A percentile compares a stretch with the other conserved stretches of the same genome.
Conservation (phyloP, 1,140 invertebrate genomes). For the Papilio polytes region DNA sequence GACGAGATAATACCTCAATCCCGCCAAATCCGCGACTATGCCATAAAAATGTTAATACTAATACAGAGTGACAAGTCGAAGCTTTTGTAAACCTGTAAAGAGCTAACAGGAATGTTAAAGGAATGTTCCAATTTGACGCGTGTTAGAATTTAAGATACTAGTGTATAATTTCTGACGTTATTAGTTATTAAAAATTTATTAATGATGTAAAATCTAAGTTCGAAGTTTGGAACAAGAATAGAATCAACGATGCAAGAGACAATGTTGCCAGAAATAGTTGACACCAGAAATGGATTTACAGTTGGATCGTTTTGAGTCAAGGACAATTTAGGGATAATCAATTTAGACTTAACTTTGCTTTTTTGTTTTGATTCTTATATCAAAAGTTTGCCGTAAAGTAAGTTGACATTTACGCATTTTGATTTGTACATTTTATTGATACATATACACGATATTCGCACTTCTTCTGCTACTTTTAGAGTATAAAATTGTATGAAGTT, state of each 20-base stretch:
- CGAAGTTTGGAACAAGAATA: background rate
- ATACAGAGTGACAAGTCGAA: constrained; percentile 26
- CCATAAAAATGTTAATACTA: constrained; percentile 39
- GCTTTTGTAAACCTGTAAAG: constrained; percentile 17
- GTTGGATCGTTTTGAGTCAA: background rate
- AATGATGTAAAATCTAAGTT: background rate
- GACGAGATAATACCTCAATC: constrained; percentile 37
- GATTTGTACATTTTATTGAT: background rate
- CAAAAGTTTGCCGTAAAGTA: constrained; percentile 19
- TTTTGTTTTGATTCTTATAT: background rate
- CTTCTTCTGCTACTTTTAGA: background rate
- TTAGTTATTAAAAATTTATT: background rate
- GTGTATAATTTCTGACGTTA: background rate
- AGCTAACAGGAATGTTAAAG: background rate
- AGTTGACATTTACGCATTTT: background rate
- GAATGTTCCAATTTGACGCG: background rate
- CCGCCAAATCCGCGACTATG: constrained; percentile 26
- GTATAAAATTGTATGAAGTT: background rate
- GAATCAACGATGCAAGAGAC: background rate
- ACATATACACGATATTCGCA: background rate
- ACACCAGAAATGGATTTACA: background rate
- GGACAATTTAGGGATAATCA: background rate
- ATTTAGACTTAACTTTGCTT: constrained; percentile 26
- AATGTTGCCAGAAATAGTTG: background rate
- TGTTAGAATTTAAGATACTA: background rate